Base-by-base conservation (phyloP, 2,888 invertebrate species). In the Tubulanus polymorphus region DNA sequence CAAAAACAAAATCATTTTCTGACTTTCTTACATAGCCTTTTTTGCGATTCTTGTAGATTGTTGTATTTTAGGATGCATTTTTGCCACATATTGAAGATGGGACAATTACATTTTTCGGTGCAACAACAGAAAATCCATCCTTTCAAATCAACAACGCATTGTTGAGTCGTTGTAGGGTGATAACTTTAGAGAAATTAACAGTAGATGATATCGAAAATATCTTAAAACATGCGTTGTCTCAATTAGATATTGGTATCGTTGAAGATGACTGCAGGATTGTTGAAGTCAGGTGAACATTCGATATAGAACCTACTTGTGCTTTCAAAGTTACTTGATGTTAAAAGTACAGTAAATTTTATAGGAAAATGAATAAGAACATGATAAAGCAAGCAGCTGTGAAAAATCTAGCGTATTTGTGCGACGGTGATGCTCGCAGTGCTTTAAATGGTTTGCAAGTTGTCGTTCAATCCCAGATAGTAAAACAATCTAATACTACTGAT, bases 111-210 rank as follows among this genome's bases (percentile, higher is more conserved):
- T 78, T 91, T 56, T 84, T 91, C 56, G 91, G 91, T 28, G 91
- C 91, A 0, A 91, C 91, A 0, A 91, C 91, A 37, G 91, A 91
- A 76, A 91, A 91, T 78, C 91, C 91, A n/a, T 90, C 90, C 0
- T 91, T 90, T 74, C 87, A 86, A 68, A 83, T 91, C 49, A 91
- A 91, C 78, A 86, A 85, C 63, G 90, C 91, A 0, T 77, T 91
- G 30, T 80, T 91, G 10, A 90, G 89, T 74, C 83, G 91, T 26
- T 90, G 90, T 70, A 82, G 87, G 61, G 89, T 91, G 1, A 84
- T 90, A 58, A 65, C 66, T 3, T 57, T 74, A 27, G 70, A 89
- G 61, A 90, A 90, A 79, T 80, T 90, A 27, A 76, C 81, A 47
- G 73, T 83, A 15, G 81, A 84, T 30, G 82, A 86, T 74, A 78